Conservation (phyloP, 2,888 invertebrate species). For the Elegia similella region DNA sequence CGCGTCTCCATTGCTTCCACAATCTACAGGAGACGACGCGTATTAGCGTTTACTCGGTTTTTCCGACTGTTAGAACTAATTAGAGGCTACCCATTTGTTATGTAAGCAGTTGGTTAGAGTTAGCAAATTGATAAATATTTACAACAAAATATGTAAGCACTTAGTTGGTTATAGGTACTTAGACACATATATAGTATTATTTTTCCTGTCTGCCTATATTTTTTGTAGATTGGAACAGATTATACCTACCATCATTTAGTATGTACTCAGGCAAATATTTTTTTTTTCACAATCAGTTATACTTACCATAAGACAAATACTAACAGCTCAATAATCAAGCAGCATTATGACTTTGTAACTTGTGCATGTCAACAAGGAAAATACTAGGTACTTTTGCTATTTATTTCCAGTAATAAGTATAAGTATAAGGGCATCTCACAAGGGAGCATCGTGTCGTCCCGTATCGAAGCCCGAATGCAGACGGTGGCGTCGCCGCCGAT, state of each 20-base stretch:
- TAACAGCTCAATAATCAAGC: background rate
- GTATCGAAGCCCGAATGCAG: slow-evolving; percentile 33
- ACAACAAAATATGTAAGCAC: background rate
- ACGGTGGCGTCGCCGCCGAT: slow-evolving; percentile 33
- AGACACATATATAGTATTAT: too few species aligned
- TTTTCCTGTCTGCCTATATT: too few species aligned
- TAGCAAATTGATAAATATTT: background rate
- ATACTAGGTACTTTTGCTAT: background rate
- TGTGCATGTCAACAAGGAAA: background rate
- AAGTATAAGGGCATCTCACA: slow-evolving; percentile 28
- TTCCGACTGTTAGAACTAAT: slow-evolving; percentile 16
- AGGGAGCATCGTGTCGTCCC: slow-evolving; percentile 33
- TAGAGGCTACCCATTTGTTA: slow-evolving; percentile 7
- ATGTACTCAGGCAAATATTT: too few species aligned
- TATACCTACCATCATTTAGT: too few species aligned
- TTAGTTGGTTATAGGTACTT: too few species aligned
- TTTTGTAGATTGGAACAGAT: too few species aligned
- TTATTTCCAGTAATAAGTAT: background rate
- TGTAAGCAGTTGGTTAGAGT: background rate
- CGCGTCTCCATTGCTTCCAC: slow-evolving; percentile 32
- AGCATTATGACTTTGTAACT: background rate
- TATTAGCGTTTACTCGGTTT: slow-evolving; percentile 16
- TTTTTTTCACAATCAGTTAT: too few species aligned
- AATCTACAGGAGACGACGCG: slow-evolving; percentile 26
- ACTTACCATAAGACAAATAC: too few species aligned